Evolutionary conservation across 2,113 vertebrate genomes (phyloP), one percentile per base, ranked within the genome.

Genomic region (Malurus alboscapulatus): DNA sequence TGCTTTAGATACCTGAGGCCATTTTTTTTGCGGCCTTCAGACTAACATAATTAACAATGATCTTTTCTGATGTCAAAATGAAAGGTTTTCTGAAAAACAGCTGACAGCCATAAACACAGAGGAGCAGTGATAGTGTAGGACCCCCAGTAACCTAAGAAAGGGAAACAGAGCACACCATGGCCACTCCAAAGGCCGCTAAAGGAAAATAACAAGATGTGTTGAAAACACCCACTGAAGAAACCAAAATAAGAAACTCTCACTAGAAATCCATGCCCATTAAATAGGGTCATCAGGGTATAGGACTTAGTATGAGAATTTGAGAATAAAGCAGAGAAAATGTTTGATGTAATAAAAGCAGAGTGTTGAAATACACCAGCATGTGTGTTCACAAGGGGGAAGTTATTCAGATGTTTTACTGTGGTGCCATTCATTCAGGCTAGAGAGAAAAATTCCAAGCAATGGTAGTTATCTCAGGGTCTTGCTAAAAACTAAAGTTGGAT

Each of bases 401-500:
- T 36, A 76, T 45, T 59, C 51, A 40, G 53, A 50, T 17, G 4
- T 69, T 89, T 25, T 19, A 58, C 5, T 15, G 18, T 34, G 8
- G 8, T 38, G 8, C 18, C 73, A 25, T 55, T 72, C 44, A 61
- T 16, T 62, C 45, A 44, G 24, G 22, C 55, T 27, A 45, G 17
- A 82, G 18, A 91, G 68, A 93, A 79, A 75, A 76, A 34, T 34
- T 51, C 69, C 2, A 24, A 66, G 47, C 26, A 90, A 30, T 27
- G 14, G 10, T 4, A 45, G 22, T 59, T 65, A 84, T 34, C 40
- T 63, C 38, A 75, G 42, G 26, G 42, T 47, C 72, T 77, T 83
- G 22, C 16, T 83, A 72, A 84, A 92, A 83, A 83, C 65, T 76
- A 61, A 65, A 73, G 89, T 50, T 62, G 24, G 63, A 85, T 83